A percentile compares a stretch with the other conserved stretches of the same genome.
phyloP scores from a whole-genome alignment of 2,797 vertebrate genomes.

The Eupleurogrammus muticus region DNA sequence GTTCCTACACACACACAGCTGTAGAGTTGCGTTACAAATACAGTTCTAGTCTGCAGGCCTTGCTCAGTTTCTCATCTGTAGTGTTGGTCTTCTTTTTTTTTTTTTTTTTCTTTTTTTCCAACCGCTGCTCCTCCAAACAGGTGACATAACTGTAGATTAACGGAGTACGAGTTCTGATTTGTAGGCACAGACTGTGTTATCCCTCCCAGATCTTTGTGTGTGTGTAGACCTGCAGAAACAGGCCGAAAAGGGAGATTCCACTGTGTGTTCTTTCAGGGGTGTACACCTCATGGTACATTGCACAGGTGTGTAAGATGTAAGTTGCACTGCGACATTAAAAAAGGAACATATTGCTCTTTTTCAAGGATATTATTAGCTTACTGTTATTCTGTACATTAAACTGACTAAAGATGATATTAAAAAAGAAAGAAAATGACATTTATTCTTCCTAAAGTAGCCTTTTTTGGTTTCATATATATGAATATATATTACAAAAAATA shows the following conservation, averaged over 20 bases:
- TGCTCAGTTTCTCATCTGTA: slow-evolving; percentile 61
- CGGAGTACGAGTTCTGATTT: slow-evolving; percentile 67
- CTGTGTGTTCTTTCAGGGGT: slow-evolving; percentile 93
- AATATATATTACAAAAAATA: slow-evolving; percentile 87
- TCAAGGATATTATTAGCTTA: slow-evolving; percentile 93
- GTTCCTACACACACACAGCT: slow-evolving; percentile 67
- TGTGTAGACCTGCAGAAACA: slow-evolving; percentile 88
- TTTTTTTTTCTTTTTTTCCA: no score
- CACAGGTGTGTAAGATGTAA: slow-evolving; percentile 95
- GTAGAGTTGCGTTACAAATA: slow-evolving; percentile 58
- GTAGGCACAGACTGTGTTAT: slow-evolving; percentile 85
- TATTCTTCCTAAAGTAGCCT: slow-evolving; percentile 94
- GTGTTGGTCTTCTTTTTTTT: slow-evolving; percentile 63
- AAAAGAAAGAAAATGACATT: slow-evolving; percentile 88
- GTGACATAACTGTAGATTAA: slow-evolving; percentile 72
- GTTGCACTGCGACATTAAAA: slow-evolving; percentile 98
- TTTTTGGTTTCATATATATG: slow-evolving; percentile 90
- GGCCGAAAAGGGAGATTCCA: slow-evolving; percentile 89
- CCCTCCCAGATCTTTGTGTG: slow-evolving; percentile 82
- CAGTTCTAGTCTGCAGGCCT: slow-evolving; percentile 64
- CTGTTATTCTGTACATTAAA: slow-evolving; percentile 94
- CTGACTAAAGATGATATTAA: slow-evolving; percentile 86
- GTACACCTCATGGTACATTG: slow-evolving; percentile 94
- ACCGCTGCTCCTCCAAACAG: slow-evolving; percentile 56
- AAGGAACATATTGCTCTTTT: slow-evolving; percentile 96